Evolutionary conservation across 2,113 vertebrate species (phyloP), one percentile per base, ranked within the genome.

Genomic region (Saccopteryx bilineata): DNA sequence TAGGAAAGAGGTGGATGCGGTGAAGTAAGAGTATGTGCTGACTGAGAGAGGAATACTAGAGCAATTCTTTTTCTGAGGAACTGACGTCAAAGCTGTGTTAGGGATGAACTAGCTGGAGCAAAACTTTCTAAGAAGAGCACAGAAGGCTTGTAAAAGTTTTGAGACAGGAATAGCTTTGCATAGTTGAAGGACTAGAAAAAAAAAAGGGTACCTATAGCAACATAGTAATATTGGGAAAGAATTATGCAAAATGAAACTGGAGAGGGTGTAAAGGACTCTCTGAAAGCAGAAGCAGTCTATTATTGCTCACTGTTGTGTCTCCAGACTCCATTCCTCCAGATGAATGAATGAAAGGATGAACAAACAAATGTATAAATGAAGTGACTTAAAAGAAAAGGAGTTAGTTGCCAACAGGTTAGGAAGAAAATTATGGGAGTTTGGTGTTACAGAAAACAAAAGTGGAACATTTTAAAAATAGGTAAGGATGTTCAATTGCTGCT

Each of bases 181-280:
- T n/a, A 58, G 2, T 14, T 39, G 58, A 50, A 11, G 50, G 72
- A 39, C 12, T 65, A 56, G 23, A 15, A 23, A 56, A 15, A 23
- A 56, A 21, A 46, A 58, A 9, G 63, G 3, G 8, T 28, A 9
- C 9, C 1, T 75, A 2, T 0, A 61, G 52, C 9, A 9, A 2
- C 33, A 58, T 74, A 23, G 31, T 76, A 60, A 54, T 50, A 15
- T 26, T 18, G 12, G 31, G 26, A 69, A 54, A 2, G 14, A 61
- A 24, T 52, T 15, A 7, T 28, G 15, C 8, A 15, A 48, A 52
- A 23, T 5, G 1, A 54, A 88, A 1, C 15, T 54, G 17, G 28
- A 80, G 48, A 72, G 10, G 23, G 2, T 65, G 11, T 28, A 24
- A 17, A 24, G 26, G 24, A 33, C 79, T 39, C 18, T 39, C 2